Evolutionary conservation across 2,113 vertebrate genomes (phyloP).

Genomic region (Otocyon megalotis): DNA sequence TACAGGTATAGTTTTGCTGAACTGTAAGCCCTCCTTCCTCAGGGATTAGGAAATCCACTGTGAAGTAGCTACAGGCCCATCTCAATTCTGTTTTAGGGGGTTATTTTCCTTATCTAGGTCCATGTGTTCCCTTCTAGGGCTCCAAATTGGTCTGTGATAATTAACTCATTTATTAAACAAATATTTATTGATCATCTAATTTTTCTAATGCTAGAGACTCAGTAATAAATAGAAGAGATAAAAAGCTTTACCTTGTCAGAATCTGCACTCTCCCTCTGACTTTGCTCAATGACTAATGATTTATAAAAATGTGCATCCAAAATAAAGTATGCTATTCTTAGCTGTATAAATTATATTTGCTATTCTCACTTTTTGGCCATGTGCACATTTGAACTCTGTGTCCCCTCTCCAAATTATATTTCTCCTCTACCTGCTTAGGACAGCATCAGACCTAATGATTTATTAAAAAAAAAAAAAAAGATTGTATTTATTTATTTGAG

Average conservation of each 20-base stretch:
- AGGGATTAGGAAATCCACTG: background rate
- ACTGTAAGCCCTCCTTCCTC: background rate
- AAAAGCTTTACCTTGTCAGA: background rate
- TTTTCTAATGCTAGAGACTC: background rate
- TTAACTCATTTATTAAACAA: background rate
- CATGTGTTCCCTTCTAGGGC: background rate
- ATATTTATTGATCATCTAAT: background rate
- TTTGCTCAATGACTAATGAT: background rate
- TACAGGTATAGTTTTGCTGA: background rate
- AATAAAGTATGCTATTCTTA: background rate
- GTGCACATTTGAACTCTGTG: background rate
- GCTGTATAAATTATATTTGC: no score
- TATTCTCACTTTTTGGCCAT: background rate
- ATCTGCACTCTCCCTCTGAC: background rate
- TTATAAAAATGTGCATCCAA: background rate
- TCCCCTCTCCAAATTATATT: background rate
- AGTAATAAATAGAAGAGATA: background rate
- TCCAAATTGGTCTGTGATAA: slow-evolving; percentile 30
- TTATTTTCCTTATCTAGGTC: background rate
- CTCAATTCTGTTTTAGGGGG: background rate
- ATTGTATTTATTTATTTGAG: background rate
- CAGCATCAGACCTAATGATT: background rate
- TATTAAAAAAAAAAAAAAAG: background rate
- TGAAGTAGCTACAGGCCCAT: background rate
- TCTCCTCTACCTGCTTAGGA: background rate